Evolutionary conservation across 2,888 invertebrate species (phyloP), one percentile per base, ranked within the genome.

Genomic region (Agonopterix arenella): DNA sequence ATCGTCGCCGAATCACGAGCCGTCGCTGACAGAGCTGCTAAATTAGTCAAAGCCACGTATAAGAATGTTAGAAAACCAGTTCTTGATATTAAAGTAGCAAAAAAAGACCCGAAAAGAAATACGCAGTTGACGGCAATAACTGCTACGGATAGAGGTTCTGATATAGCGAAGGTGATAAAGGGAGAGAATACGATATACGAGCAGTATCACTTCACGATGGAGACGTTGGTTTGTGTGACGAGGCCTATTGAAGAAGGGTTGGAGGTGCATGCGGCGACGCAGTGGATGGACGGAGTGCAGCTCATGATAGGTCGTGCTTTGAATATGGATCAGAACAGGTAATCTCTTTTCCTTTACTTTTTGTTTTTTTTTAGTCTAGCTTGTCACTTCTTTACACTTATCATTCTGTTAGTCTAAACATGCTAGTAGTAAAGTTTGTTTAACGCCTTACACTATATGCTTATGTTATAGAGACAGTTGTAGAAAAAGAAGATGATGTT

Each of bases 181-280:
- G 94, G 93, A 0, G 78, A 66, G 1, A 83, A 90, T 47, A 75
- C 86, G 43, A 73, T 90, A 52, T 91, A 90, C 28, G 70, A 84
- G 10, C 95, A 95, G 64, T 94, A 93, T 64, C 95, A 95, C 70
- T 94, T 91, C 59, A 89, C 91, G 9, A 93, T 94, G 92, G 95
- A 95, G 72, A 91, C 92, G 0, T 90, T 93, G 47, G 85, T 84
- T 1, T 91, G 92, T 61, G 81, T 92, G 0, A 91, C 91, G 11
- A 70, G 90, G n/a, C 94, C 94, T 0, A 84, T 80, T 4, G 95
- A 95, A 66, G 93, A 94, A 66, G 93, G 93, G 1, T 70, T 94
- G 56, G 90, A 93, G 51, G 90, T 95, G 1, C 90, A 89, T 64
- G 76, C 91, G 1, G 64, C 92, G 0, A 80, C 91, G 0, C 94